These are phyloP conservation scores for Tichodroma muraria DNA, from an alignment of 2,113 vertebrate genomes.

Conservation along the genomic window DNA sequence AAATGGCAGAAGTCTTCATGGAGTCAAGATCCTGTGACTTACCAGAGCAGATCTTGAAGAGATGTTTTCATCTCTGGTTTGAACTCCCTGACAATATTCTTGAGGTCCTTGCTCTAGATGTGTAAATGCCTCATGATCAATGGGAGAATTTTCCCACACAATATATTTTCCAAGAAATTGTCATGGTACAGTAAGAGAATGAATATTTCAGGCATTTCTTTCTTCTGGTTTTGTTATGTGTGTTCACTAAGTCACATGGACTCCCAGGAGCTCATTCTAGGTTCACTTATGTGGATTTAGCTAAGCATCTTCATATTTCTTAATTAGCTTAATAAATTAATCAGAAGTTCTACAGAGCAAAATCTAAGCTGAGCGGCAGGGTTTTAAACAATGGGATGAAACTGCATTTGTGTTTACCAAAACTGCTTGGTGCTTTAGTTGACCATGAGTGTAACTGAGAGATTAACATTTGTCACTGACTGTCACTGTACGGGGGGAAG, in stretches of 20 bases:
- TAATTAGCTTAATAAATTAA: constrained; percentile 8
- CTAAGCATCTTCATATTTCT: not conserved
- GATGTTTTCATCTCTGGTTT: not conserved
- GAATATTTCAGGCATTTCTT: not conserved
- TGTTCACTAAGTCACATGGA: not conserved
- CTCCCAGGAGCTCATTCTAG: not conserved
- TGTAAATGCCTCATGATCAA: not conserved
- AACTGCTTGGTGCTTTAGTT: not conserved
- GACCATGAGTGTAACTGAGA: not conserved
- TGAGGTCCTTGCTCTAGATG: not conserved
- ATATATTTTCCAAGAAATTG: not conserved
- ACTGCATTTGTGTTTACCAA: not conserved
- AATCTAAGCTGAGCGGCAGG: not conserved
- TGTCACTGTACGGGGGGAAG: not conserved
- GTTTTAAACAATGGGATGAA: not conserved
- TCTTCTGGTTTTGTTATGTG: not conserved
- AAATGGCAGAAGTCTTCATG: not conserved
- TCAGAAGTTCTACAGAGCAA: not conserved
- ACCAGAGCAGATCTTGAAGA: not conserved
- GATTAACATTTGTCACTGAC: not conserved
- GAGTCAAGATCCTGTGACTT: not conserved
- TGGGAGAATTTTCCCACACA: not conserved
- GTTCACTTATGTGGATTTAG: not conserved
- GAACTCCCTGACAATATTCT: not conserved
- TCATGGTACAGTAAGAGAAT: not conserved